Evolutionary conservation across 2,888 invertebrate species (phyloP), one percentile per base, ranked within the genome.

Genomic region (Plebejus argus): DNA sequence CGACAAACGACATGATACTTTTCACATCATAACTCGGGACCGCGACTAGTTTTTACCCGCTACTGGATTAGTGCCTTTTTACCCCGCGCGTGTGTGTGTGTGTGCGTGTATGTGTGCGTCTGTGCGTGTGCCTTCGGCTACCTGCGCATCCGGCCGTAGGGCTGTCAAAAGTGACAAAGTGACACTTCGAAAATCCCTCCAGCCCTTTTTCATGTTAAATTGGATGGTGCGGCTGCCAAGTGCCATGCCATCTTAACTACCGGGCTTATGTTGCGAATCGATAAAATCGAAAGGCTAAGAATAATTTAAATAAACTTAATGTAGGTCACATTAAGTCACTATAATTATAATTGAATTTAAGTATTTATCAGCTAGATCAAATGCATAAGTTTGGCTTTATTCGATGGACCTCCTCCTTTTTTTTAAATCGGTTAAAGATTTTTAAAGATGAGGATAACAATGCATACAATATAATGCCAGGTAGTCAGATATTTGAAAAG

Each of bases 11-110:
- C 53, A 76, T 76, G 70, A 70, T 70, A 76, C 70, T 33, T 70
- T 77, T 77, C 77, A 71, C 77, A 77, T 77, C 77, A 77, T 77
- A 71, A 77, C 77, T 77, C 20, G 18, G 18, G 18, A 53, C 3
- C 33, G 70, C 15, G 35, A 56, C 70, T 71, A 77, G 77, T 77
- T 71, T 70, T 71, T 82, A 81, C 81, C 83, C 80, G 81, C 79
- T 83, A 81, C 82, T 81, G 81, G 81, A 82, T 83, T 82, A 82
- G 80, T 78, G 79, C 76, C 78, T 80, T 82, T 82, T 82, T 86
- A 86, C 88, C 87, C 84, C 81, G 82, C 89, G 92, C 91, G 88
- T 90, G 92, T 77, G 91, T 88, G 83, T 81, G 82, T 89, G 91
- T 91, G 88, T 90, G 92, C 76, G 91, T 88, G 83, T 23, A 82